Percentiles rank a stretch among this genome's conserved stretches.
These are phyloP conservation scores for Crotalus tigris DNA, from an alignment of 2,113 vertebrate species.

Conservation along the genomic window DNA sequence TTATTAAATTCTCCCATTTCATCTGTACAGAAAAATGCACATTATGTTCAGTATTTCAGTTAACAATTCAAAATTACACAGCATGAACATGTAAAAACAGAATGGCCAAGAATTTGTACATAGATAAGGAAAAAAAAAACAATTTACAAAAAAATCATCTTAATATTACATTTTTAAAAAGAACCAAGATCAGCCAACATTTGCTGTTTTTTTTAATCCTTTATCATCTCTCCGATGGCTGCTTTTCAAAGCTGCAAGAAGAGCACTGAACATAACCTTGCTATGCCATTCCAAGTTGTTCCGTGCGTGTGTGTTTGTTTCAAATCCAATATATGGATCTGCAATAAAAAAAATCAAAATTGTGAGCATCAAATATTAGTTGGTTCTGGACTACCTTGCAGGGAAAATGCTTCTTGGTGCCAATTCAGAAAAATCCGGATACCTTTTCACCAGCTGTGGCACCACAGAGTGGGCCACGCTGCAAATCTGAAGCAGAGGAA, in stretches of 20 bases:
- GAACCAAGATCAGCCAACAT: slow-evolving; percentile 49
- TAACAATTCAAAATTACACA: slow-evolving; percentile 84
- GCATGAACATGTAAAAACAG: slow-evolving; percentile 76
- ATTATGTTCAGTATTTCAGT: slow-evolving; percentile 82
- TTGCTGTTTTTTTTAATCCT: slow-evolving; percentile 8
- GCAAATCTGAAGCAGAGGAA: not conserved
- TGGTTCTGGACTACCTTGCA: not conserved
- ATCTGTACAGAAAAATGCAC: slow-evolving; percentile 89
- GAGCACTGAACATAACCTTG: not conserved
- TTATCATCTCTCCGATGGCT: not conserved
- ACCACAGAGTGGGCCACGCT: fast-evolving
- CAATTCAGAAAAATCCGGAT: not conserved
- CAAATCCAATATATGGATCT: not conserved
- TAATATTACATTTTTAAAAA: slow-evolving; percentile 62
- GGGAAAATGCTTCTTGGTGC: not conserved
- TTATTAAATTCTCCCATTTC: slow-evolving; percentile 94
- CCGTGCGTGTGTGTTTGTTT: not conserved
- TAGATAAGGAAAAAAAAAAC: slow-evolving; percentile 64
- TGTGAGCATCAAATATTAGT: not conserved
- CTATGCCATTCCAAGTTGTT: not conserved
- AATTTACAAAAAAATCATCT: slow-evolving; percentile 70
- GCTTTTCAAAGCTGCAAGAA: not conserved
- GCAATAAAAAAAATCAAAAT: not conserved
- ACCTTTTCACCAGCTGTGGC: not conserved
- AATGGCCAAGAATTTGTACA: slow-evolving; percentile 73